phyloP scores from a whole-genome alignment of 2,888 invertebrate genomes.

The Hoplodrina ambigua region DNA sequence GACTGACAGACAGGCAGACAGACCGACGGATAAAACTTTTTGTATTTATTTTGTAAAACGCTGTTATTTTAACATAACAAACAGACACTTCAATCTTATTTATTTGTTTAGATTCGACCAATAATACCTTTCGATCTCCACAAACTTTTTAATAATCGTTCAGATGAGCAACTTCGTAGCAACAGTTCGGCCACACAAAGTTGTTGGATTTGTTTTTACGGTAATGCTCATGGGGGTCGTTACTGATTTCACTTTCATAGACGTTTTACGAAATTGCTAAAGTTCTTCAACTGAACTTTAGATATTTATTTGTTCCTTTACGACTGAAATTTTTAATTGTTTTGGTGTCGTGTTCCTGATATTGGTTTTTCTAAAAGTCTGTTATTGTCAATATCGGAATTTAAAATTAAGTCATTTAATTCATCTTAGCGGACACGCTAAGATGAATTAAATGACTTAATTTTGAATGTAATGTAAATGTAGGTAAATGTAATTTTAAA shows the following conservation, averaged over 20 bases:
- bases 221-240: conserved; percentile 40
- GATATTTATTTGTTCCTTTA: conserved; percentile 44
- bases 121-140: conserved; percentile 18
- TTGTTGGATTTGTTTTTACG: conserved; percentile 49
- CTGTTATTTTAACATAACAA: too few relatives aligned
- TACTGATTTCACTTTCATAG: conserved; percentile 53
- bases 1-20: too few relatives aligned
- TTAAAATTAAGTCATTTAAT: background rate
- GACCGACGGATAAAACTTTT: too few relatives aligned
- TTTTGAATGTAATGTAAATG: too few relatives aligned
- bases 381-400: background rate
- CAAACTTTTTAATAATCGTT: conserved; percentile 43
- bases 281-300: conserved; percentile 33
- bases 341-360: background rate
- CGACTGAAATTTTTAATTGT: conserved; percentile 22
- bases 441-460: too few relatives aligned
- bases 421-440: too few relatives aligned
- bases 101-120: background rate
- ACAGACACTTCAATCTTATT: too few relatives aligned
- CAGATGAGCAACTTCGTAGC: conserved; percentile 44
- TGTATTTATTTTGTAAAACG: too few relatives aligned
- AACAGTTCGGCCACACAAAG: conserved; percentile 51
- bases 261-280: conserved; percentile 35
- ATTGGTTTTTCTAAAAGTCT: background rate
- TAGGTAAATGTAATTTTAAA: too few relatives aligned